Evolutionary conservation across 2,113 vertebrate species (phyloP).

Genomic region (Syngnathus scovelli): DNA sequence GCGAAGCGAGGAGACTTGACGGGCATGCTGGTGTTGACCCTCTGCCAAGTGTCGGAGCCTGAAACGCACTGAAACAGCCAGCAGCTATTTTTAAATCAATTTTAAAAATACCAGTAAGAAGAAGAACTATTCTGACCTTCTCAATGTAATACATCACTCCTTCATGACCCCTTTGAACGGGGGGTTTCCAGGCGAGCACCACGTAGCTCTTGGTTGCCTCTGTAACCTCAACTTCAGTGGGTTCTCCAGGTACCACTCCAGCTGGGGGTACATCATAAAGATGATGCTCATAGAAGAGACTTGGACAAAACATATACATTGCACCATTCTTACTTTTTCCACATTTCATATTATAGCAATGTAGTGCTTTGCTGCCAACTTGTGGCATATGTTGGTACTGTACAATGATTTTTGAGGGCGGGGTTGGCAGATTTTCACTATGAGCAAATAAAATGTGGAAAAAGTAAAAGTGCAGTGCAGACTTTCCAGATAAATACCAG

Average conservation of each 20-base stretch:
- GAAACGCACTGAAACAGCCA: conserved; percentile 72
- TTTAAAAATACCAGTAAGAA: not conserved
- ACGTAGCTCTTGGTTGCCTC: conserved; percentile 97
- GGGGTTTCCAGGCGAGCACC: conserved; percentile 97
- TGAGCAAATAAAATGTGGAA: not conserved
- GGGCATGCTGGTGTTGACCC: conserved; percentile 91
- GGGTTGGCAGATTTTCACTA: no score
- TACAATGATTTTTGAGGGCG: no score
- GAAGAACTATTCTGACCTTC: conserved; percentile 76
- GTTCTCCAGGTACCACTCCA: conserved; percentile 86
- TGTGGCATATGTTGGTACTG: no score
- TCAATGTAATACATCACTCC: conserved; percentile 97
- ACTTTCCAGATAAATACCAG: conserved; percentile 66
- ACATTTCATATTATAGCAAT: not conserved
- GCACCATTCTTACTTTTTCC: not conserved
- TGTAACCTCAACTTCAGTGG: conserved; percentile 83
- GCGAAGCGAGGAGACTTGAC: conserved; percentile 96
- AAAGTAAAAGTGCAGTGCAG: not conserved
- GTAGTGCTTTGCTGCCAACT: no score
- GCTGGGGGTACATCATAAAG: conserved; percentile 64
- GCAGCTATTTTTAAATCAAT: not conserved
- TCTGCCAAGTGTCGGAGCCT: conserved; percentile 88
- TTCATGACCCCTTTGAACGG: conserved; percentile 90
- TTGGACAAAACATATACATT: not conserved
- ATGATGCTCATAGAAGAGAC: not conserved